Conservation (phyloP, 92 coral and sea anemone genomes). For the Pocillopora grandis region DNA sequence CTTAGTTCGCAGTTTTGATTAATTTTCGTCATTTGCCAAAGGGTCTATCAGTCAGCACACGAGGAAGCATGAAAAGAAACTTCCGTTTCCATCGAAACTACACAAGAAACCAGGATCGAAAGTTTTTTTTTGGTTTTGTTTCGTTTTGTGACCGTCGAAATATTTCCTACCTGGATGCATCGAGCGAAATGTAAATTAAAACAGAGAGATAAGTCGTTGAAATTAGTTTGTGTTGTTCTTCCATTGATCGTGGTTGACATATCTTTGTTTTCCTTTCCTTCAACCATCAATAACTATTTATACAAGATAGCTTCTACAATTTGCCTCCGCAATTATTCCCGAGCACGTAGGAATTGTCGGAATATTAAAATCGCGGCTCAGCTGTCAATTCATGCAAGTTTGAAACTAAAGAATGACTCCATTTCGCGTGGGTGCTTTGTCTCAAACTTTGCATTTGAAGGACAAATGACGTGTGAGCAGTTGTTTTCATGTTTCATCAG, state of each 20-base stretch:
- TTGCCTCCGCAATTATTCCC: not conserved
- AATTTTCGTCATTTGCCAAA: too few relatives aligned
- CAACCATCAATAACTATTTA: slow-evolving; percentile 5
- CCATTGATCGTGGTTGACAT: not conserved
- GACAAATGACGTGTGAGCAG: slow-evolving; percentile 2
- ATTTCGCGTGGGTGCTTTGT: not conserved
- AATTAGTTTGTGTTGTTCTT: not conserved
- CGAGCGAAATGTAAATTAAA: too few relatives aligned
- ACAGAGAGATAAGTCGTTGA: not conserved
- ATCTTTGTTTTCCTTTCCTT: not conserved
- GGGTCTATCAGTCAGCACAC: too few relatives aligned
- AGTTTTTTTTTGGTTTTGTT: too few relatives aligned
- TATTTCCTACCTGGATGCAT: too few relatives aligned
- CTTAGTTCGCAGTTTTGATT: too few relatives aligned
- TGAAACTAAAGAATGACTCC: not conserved
- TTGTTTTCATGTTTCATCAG: not conserved
- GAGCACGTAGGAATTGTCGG: not conserved
- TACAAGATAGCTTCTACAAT: not conserved
- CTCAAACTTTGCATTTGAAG: not conserved
- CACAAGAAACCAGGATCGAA: too few relatives aligned
- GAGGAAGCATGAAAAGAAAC: too few relatives aligned
- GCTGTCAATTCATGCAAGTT: slow-evolving; percentile 2
- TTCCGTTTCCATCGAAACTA: too few relatives aligned
- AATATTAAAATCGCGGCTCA: not conserved
- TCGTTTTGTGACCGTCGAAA: too few relatives aligned